Conservation (phyloP, 1,140 invertebrate species). For the Helicoverpa armigera region DNA sequence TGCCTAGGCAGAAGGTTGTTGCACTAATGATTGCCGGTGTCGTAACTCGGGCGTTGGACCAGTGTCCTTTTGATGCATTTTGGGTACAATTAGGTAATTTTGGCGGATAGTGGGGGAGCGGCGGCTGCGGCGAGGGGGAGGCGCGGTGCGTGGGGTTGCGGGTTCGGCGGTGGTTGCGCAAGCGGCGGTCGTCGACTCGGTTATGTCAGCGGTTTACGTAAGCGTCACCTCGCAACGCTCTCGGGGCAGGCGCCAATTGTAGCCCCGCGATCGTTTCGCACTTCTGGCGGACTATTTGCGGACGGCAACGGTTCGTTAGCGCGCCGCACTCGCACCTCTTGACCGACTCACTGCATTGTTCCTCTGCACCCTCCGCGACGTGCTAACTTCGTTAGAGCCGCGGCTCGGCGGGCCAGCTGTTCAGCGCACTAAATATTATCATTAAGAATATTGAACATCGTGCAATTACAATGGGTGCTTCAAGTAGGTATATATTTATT, state of each 20-base stretch:
- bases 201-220: constrained; percentile 85
- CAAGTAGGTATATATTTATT: constrained; percentile 42
- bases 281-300: constrained; percentile 81
- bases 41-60: constrained; percentile 77
- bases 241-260: constrained; percentile 79
- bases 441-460: constrained; percentile 28
- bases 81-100: constrained; percentile 84
- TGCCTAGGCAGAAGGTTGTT: constrained; percentile 78
- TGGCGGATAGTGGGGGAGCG: constrained; percentile 63
- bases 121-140: constrained; percentile 59
- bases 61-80: constrained; percentile 84
- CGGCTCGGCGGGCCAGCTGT: not conserved
- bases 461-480: constrained; percentile 39
- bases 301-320: constrained; percentile 72
- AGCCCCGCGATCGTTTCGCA: constrained; percentile 79
- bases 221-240: constrained; percentile 82
- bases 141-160: constrained; percentile 81
- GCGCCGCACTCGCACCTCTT: constrained; percentile 53
- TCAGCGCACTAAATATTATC: constrained; percentile 12
- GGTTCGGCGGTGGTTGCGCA: constrained; percentile 81
- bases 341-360: constrained; percentile 57
- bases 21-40: constrained; percentile 79
- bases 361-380: constrained; percentile 45
- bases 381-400: constrained; percentile 46
- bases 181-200: constrained; percentile 83